A percentile compares a stretch with the other conserved stretches of the same genome.
Conservation (phyloP, 2,888 invertebrate genomes). For the Anagyrus pseudococci region DNA sequence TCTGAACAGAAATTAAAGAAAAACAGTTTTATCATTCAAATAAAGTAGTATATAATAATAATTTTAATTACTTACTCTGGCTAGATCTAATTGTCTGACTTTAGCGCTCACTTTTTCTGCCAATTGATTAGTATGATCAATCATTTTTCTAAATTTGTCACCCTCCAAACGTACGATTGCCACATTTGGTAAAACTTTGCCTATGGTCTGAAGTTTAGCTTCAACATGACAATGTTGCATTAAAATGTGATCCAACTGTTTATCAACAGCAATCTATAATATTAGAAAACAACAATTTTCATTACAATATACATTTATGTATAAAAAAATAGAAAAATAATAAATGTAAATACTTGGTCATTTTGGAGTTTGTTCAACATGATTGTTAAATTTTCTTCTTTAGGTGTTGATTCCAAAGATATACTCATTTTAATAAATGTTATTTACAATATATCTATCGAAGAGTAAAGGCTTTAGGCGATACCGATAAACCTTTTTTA, state of each 20-base stretch:
- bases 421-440: too few relatives aligned
- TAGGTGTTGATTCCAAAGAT: too few relatives aligned
- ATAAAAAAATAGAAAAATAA: background rate
- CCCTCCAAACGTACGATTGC: slow-evolving; percentile 79
- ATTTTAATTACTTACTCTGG: slow-evolving; percentile 71
- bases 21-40: slow-evolving; percentile 11
- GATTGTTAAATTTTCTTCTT: slow-evolving; percentile 49
- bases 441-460: too few relatives aligned
- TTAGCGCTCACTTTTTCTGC: slow-evolving; percentile 95
- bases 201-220: slow-evolving; percentile 80
- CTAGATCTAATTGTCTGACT: slow-evolving; percentile 91
- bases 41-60: background rate
- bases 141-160: slow-evolving; percentile 82
- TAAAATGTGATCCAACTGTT: slow-evolving; percentile 75
- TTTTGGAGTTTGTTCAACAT: slow-evolving; percentile 52
- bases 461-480: too few relatives aligned
- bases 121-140: slow-evolving; percentile 83
- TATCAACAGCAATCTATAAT: slow-evolving; percentile 71
- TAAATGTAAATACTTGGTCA: slow-evolving; percentile 45
- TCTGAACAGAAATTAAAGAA: slow-evolving; percentile 63
- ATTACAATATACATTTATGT: background rate
- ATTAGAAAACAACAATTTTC: background rate
- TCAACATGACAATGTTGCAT: slow-evolving; percentile 79
- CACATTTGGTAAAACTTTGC: slow-evolving; percentile 82
- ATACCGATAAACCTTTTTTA: too few relatives aligned